Conservation (phyloP, 2,888 invertebrate species). For the Aplocera efformata region DNA sequence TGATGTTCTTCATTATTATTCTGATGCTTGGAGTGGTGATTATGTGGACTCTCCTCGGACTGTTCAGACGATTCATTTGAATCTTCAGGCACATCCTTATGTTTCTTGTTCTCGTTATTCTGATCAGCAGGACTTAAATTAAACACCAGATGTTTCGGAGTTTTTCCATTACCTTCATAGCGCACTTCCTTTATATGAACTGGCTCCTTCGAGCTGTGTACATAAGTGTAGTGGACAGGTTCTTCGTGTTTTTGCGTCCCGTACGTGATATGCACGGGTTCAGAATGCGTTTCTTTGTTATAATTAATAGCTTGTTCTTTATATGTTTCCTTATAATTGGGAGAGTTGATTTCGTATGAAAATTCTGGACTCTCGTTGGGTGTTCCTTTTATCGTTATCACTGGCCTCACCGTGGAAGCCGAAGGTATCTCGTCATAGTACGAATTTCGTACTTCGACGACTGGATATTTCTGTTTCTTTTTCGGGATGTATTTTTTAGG, state of each 20-base stretch:
- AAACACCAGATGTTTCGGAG: slow-evolving; percentile 53
- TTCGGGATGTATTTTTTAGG: slow-evolving; percentile 41
- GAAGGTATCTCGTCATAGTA: slow-evolving; percentile 39
- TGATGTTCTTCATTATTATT: slow-evolving; percentile 9
- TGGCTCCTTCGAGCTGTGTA: slow-evolving; percentile 48
- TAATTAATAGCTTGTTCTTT: slow-evolving; percentile 63
- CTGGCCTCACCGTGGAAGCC: slow-evolving; percentile 39
- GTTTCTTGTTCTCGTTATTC: slow-evolving; percentile 25
- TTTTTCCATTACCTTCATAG: slow-evolving; percentile 44
- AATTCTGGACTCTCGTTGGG: slow-evolving; percentile 55
- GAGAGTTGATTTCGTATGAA: slow-evolving; percentile 61
- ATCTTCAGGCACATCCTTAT: slow-evolving; percentile 24
- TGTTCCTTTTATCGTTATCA: slow-evolving; percentile 40
- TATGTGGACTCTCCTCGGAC: slow-evolving; percentile 28
- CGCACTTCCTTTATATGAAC: slow-evolving; percentile 44
- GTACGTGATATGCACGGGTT: slow-evolving; percentile 57
- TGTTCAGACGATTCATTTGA: slow-evolving; percentile 32
- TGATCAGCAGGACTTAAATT: slow-evolving; percentile 46
- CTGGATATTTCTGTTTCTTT: slow-evolving; percentile 47
- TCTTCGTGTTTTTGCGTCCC: slow-evolving; percentile 50
- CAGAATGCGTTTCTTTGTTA: slow-evolving; percentile 58
- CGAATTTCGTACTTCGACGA: slow-evolving; percentile 36
- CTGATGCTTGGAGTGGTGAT: slow-evolving; percentile 18
- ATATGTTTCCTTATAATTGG: slow-evolving; percentile 63
- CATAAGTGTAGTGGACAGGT: slow-evolving; percentile 58